These are phyloP conservation scores for Cancer borealis DNA, from an alignment of 2,888 invertebrate genomes.

Conservation along the genomic window DNA sequence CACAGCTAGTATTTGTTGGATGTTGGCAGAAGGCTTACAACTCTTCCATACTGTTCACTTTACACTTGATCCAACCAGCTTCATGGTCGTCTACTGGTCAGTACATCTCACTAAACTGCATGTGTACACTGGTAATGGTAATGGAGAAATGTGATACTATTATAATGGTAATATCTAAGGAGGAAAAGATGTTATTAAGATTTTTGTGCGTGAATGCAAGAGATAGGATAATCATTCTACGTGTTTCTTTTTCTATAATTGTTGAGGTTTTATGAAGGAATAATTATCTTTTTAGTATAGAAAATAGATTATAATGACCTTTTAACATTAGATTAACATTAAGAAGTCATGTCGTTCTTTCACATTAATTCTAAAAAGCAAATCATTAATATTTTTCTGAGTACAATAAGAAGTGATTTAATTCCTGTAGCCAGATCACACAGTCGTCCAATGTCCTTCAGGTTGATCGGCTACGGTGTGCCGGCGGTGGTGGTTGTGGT, in stretches of 20 bases:
- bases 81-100: slow-evolving; percentile 62
- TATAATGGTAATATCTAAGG: background rate
- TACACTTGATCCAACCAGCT: slow-evolving; percentile 79
- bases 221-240: too few species aligned
- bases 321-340: background rate
- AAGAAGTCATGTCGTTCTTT: background rate
- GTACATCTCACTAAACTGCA: background rate
- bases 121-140: background rate
- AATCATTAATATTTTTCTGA: background rate
- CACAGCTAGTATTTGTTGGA: slow-evolving; percentile 82
- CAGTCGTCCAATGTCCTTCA: background rate
- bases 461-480: slow-evolving; percentile 59
- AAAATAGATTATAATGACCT: background rate
- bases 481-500: slow-evolving; percentile 59
- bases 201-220: too few species aligned
- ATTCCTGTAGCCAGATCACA: background rate
- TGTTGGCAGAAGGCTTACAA: slow-evolving; percentile 82
- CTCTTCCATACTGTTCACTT: slow-evolving; percentile 82
- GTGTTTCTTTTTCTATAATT: background rate
- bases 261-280: background rate
- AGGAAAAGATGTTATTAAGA: background rate
- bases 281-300: background rate
- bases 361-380: background rate
- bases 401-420: background rate
- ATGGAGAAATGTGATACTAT: background rate